Evolutionary conservation across 2,797 vertebrate species (phyloP).

Genomic region (Ctenopoma multispine): DNA sequence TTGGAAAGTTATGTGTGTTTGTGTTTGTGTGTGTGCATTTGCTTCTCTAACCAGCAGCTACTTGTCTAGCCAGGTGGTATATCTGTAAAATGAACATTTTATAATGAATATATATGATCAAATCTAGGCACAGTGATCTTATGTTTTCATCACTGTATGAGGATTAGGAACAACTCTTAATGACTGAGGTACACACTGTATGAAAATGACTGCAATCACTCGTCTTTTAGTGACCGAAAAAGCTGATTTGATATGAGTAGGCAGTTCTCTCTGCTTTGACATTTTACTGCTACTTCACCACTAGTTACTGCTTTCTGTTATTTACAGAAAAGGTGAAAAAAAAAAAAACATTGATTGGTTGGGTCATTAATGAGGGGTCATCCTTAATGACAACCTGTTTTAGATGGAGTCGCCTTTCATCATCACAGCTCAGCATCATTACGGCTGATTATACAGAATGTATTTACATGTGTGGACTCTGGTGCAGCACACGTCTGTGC

Average conservation of each 20-base stretch:
- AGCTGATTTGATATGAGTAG: background rate
- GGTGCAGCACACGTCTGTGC: background rate
- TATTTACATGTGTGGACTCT: background rate
- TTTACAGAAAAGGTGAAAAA: background rate
- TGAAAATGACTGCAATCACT: background rate
- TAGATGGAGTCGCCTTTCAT: background rate
- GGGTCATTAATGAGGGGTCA: background rate
- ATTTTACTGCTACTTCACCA: background rate
- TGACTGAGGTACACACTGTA: background rate
- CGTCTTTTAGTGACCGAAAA: no score
- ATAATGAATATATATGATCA: background rate
- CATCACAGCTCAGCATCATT: background rate
- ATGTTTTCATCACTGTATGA: background rate
- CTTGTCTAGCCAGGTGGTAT: slow-evolving; percentile 14
- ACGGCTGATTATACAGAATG: slow-evolving; percentile 3
- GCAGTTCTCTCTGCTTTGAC: background rate
- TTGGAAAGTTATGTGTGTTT: slow-evolving; percentile 44
- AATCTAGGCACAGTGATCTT: background rate
- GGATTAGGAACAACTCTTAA: background rate
- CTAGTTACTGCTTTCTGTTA: background rate
- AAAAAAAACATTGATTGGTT: background rate
- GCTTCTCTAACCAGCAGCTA: slow-evolving; percentile 14
- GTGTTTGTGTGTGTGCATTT: slow-evolving; percentile 17
- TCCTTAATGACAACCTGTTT: slow-evolving; percentile 1
- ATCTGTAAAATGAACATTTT: slow-evolving; percentile 9